Base-by-base conservation (phyloP, 2,888 invertebrate genomes). In the Drosophila limbata region DNA sequence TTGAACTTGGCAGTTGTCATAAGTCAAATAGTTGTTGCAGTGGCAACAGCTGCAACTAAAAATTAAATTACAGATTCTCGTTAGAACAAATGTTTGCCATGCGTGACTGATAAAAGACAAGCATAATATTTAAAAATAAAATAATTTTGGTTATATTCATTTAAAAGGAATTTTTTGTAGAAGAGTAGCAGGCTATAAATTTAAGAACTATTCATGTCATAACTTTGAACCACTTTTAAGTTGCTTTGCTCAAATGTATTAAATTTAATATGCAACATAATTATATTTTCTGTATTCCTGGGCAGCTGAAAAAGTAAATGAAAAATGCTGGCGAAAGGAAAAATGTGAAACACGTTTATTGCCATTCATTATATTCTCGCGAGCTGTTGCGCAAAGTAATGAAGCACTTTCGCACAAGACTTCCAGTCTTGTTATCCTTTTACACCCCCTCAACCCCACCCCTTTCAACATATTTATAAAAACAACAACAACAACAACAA, bases 351-450 rank as follows among this genome's bases (percentile, higher is more conserved):
- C 85, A 89, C 85, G 85, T 89, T 85, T 85, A 89, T 85, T 78
- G 85, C 88, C 86, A 88, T 85, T 85, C 85, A 85, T 85, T 85
- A 85, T 89, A 89, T 88, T 89, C 88, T 85, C 78, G 85, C 85
- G 85, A 89, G 90, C 89, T 89, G 85, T 73, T 89, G 88, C 89
- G 88, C 85, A 85, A 89, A 85, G 88, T 89, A 85, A 89, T 89
- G 85, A 85, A 85, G 86, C 88, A 76, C 78, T 85, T 89, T 78
- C 69, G 60, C 69, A 50, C 67, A 45, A 37, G 44, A 19, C 55
- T 35, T 25, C 21, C 44, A 44, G 59, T 45, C 45, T 15, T 17
- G 69, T 60, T 69, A 83, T 73, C 73, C 80, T 69, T 85, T 84
- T 57, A 63, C 62, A 55, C 42, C 44, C 56, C 3, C 13, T 13